Evolutionary conservation across 2,797 vertebrate species (phyloP), one percentile per base, ranked within the genome.

Genomic region (Melanotaenia maccullochi): DNA sequence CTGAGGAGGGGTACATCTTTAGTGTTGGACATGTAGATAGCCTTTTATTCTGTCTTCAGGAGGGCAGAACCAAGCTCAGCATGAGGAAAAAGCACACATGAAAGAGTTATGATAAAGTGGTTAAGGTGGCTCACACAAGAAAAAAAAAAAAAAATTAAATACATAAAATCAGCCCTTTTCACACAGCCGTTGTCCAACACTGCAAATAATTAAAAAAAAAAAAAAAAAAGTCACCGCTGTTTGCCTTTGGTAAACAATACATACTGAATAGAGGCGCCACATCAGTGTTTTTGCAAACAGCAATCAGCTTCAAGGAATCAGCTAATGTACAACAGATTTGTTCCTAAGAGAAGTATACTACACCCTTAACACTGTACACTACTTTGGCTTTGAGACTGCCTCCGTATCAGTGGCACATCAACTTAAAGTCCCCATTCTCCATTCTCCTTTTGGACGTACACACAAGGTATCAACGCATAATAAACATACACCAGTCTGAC

Each of bases 91-190:
- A 75, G 81, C 44, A 86, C 69, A 86, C 32, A 58, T 60, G 85
- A 71, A 87, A 83, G 86, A 85, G 87, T 85, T 82, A 85, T 72
- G 14, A 79, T 76, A 83, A 73, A 82, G 66, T 71, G 75, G 62
- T 86, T 83, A 76, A 81, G 69, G 81, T 77, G 86, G 71, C 77
- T 86, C 76, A 56, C 73, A 75, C 68, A 72, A 62, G 71, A 60
- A 60, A 36, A 24, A 49, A 59, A 14, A 24, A 40, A 40, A 8
- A 35, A 35, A 35, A 35, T 1, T 5, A 33, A 33, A 33, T 5
- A 33, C 44, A 44, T 18, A n/a, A 54, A 2, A 54, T 25, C 24
- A 54, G 51, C 51, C 51, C 51, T 54, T 54, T 54, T 54, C 51
- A 54, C 24, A 54, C 51, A 25, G 51, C 51, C 11, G 11, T 25